phyloP scores from a whole-genome alignment of 2,113 vertebrate genomes.

The Myxocyprinus asiaticus region DNA sequence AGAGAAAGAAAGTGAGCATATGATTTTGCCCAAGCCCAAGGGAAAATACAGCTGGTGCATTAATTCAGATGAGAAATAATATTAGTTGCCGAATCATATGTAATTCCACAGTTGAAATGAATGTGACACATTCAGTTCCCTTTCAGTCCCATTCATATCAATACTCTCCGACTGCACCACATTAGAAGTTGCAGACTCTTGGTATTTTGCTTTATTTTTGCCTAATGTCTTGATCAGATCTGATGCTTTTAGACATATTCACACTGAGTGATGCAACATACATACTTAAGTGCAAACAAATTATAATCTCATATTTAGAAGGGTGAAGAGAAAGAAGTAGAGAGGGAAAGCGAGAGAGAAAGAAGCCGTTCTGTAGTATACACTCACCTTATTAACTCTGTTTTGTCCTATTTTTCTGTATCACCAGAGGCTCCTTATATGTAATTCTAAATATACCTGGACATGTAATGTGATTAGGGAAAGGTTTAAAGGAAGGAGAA shows the following conservation, averaged over 20 bases:
- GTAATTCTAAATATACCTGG: slow-evolving; percentile 67
- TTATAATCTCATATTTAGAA: neutral
- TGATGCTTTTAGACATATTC: slow-evolving; percentile 9
- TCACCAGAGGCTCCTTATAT: slow-evolving; percentile 52
- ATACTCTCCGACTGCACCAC: slow-evolving; percentile 17
- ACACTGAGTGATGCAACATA: slow-evolving; percentile 11
- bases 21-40: slow-evolving; percentile 27
- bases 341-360: neutral
- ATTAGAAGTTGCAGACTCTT: slow-evolving; percentile 29
- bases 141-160: slow-evolving; percentile 36
- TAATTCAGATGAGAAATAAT: slow-evolving; percentile 45
- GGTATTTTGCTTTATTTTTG: slow-evolving; percentile 26
- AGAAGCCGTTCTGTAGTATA: slow-evolving; percentile 48
- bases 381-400: slow-evolving; percentile 47
- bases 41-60: slow-evolving; percentile 43
- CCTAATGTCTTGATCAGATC: slow-evolving; percentile 35
- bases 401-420: slow-evolving; percentile 59
- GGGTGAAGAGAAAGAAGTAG: neutral
- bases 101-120: slow-evolving; percentile 38
- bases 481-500: slow-evolving; percentile 12
- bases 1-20: slow-evolving; percentile 33
- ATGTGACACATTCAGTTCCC: slow-evolving; percentile 38
- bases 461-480: slow-evolving; percentile 43
- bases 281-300: slow-evolving; percentile 4
- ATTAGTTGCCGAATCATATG: slow-evolving; percentile 23